Evolutionary conservation across 2,113 vertebrate species (phyloP), one percentile per base, ranked within the genome.

Genomic region (Dermatemys mawii): DNA sequence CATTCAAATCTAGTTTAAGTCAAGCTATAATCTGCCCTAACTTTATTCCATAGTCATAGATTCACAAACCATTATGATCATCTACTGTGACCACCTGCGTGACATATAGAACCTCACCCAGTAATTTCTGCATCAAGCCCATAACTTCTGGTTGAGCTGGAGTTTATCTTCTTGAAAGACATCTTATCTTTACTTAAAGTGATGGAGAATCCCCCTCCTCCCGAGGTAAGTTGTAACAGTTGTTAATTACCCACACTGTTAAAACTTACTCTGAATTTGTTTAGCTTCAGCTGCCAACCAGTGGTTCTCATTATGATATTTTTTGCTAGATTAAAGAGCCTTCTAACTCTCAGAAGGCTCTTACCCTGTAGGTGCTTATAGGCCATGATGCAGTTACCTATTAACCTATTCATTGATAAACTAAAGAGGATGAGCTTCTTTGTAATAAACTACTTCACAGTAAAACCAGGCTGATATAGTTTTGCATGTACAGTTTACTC

Each of bases 171-270:
- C 51, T 87, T 38, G 88, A 73, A 90, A 96, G 90, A 91, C 55
- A 82, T 2, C 29, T 95, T 91, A 84, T 84, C 88, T 93, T 88
- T 19, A 91, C 92, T 81, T 11, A 86, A 93, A 80, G 90, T 79
- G 80, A 87, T 11, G 51, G 91, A 93, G 93, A 95, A 89, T 79
- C 84, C 90, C 80, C 1, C 86, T 63, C 63, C 80, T 67, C 93
- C 92, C 96, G 95, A 79, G 73, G 79, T 60, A 81, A 83, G 29
- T 80, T 41, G 22, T 5, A 89, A 86, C 90, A 96, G 96, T 90
- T 94, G 57, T 92, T 86, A 94, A 63, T 84, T 80, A 53, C 86
- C 73, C 89, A 49, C 70, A 78, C 84, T 87, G 80, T 51, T 93
- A 82, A 1, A 0, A 86, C 82, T 70, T 41, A 51, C 83, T 86